Conservation (phyloP, 2,888 invertebrate genomes). For the Ophion costatus region DNA sequence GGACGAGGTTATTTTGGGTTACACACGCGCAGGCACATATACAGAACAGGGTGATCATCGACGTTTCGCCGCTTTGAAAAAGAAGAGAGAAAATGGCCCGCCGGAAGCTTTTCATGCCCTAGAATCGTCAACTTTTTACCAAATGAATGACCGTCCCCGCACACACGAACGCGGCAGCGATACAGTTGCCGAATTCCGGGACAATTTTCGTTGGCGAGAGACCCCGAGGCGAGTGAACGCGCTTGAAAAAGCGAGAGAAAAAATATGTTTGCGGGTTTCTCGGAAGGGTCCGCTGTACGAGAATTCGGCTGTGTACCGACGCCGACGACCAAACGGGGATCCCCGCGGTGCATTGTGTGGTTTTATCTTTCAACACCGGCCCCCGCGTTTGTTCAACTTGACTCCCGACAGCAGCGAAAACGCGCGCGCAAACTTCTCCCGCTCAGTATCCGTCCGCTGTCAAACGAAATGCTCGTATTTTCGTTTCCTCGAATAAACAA, state of each 20-base stretch:
- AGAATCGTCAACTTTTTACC: slow-evolving; percentile 18
- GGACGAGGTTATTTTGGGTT: slow-evolving; percentile 38
- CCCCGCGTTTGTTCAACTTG: slow-evolving; percentile 77
- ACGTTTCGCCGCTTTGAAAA: slow-evolving; percentile 24
- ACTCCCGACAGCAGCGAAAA: slow-evolving; percentile 67
- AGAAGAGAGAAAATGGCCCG: slow-evolving; percentile 11
- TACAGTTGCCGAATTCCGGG: slow-evolving; percentile 44
- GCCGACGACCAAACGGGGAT: slow-evolving; percentile 64
- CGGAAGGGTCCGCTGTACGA: slow-evolving; percentile 59
- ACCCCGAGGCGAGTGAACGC: not conserved
- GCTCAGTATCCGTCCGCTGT: slow-evolving; percentile 57
- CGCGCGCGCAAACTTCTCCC: not conserved
- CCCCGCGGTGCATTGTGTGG: slow-evolving; percentile 78
- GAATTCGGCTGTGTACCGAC: slow-evolving; percentile 37
- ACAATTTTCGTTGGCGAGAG: slow-evolving; percentile 29
- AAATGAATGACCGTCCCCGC: slow-evolving; percentile 34
- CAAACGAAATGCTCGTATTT: slow-evolving; percentile 69
- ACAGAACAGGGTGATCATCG: slow-evolving; percentile 19
- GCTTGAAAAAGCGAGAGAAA: slow-evolving; percentile 51
- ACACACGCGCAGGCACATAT: not conserved
- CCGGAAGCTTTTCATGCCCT: slow-evolving; percentile 15
- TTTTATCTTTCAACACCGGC: slow-evolving; percentile 80
- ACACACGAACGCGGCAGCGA: not conserved
- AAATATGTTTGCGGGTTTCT: slow-evolving; percentile 52
- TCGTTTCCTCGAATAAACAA: slow-evolving; percentile 52